These are phyloP conservation scores for Anniella stebbinsi DNA, from an alignment of 2,797 vertebrate species.

Conservation along the genomic window DNA sequence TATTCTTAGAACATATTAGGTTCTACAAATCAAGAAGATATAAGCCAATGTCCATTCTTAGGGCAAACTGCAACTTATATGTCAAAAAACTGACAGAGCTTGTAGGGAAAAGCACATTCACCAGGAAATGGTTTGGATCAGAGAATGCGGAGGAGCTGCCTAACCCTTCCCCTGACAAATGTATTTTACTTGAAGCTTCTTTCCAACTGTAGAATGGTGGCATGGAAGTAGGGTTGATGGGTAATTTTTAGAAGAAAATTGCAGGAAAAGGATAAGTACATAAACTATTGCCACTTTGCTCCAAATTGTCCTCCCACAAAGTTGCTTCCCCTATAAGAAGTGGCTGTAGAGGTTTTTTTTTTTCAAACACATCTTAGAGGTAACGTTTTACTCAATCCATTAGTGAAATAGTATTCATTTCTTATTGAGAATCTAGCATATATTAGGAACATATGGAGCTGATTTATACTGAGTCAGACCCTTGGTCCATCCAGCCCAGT, in stretches of 20 bases:
- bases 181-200: not conserved
- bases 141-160: no score
- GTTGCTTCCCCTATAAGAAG: not conserved
- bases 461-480: no score
- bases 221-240: not conserved
- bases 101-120: no score
- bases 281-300: not conserved
- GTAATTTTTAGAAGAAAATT: not conserved
- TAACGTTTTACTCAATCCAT: not conserved
- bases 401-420: not conserved
- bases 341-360: not conserved
- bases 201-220: not conserved
- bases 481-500: no score
- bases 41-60: no score
- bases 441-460: no score
- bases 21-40: no score
- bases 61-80: no score
- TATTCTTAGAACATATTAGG: no score
- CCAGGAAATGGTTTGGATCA: no score
- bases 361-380: not conserved
- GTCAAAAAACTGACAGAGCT: no score
- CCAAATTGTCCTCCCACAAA: not conserved
- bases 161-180: not conserved
- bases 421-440: not conserved
- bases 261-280: not conserved